These are phyloP conservation scores for Enoplosus armatus DNA, from an alignment of 2,797 vertebrate genomes.

Conservation along the genomic window DNA sequence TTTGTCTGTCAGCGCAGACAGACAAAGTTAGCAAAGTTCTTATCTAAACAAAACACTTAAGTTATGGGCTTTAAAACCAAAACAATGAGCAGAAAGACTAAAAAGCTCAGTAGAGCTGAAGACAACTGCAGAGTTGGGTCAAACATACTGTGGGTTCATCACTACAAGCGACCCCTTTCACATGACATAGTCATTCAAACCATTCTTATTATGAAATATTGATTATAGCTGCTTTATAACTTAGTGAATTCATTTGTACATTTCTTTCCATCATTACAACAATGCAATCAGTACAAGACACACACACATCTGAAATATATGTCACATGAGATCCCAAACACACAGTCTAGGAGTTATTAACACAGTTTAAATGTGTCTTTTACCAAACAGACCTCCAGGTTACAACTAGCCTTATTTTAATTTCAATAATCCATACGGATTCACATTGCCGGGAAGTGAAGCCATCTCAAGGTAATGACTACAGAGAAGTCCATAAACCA, in stretches of 20 bases:
- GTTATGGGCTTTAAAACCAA: not conserved
- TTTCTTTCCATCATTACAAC: not conserved
- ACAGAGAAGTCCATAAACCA: slow-evolving; percentile 41
- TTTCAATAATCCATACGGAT: slow-evolving; percentile 11
- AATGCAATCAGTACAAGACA: not conserved
- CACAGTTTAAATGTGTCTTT: not conserved
- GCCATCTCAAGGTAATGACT: slow-evolving; percentile 20
- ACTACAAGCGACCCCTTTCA: not conserved
- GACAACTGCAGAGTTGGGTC: too few relatives aligned
- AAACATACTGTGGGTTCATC: not conserved
- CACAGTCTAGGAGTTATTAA: not conserved
- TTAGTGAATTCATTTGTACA: not conserved
- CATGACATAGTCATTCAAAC: not conserved
- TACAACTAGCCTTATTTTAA: not conserved
- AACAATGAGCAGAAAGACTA: not conserved
- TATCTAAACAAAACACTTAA: not conserved
- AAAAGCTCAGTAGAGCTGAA: not conserved
- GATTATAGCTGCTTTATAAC: not conserved
- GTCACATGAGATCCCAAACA: not conserved
- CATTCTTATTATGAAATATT: not conserved
- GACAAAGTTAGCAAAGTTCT: too few relatives aligned
- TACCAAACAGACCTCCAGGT: slow-evolving; percentile 3
- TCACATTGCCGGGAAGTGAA: slow-evolving; percentile 17
- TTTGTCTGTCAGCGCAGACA: too few relatives aligned
- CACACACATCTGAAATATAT: not conserved